A percentile compares a stretch with the other conserved stretches of the same genome.
phyloP scores from a whole-genome alignment of 2,797 vertebrate genomes.

The Gallirallus australis region DNA sequence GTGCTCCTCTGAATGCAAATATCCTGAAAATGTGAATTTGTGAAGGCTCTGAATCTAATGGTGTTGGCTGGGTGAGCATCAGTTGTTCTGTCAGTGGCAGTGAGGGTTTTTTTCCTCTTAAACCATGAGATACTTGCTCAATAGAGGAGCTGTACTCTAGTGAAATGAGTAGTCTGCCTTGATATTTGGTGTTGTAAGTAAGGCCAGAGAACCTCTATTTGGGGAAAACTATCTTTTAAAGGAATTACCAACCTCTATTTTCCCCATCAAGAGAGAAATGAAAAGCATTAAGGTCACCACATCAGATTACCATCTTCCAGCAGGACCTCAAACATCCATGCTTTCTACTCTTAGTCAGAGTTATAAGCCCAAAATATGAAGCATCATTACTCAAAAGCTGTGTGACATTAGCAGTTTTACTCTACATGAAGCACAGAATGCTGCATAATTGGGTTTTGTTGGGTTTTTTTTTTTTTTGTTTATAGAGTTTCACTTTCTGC shows the following conservation, averaged over 20 bases:
- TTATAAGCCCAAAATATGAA: background rate
- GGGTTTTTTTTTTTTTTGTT: background rate
- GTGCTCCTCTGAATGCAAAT: background rate
- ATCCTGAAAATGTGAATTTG: background rate
- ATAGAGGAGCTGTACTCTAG: background rate
- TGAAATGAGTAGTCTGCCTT: background rate
- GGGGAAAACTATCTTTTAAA: background rate
- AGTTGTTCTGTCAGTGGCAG: background rate
- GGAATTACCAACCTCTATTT: background rate
- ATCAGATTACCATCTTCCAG: background rate
- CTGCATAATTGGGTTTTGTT: too few species aligned
- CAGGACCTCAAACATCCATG: background rate
- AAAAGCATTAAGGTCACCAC: too few species aligned
- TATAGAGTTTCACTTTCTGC: background rate
- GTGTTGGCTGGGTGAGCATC: background rate
- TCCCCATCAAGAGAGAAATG: background rate
- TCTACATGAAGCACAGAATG: background rate
- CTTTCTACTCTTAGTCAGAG: background rate
- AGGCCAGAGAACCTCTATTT: background rate
- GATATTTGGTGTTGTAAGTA: background rate
- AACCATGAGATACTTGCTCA: fast-evolving
- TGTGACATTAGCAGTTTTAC: background rate
- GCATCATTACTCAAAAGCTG: background rate
- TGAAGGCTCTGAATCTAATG: background rate
- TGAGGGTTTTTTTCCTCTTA: background rate